Percentiles rank a stretch among this genome's conserved stretches.
phyloP scores from a whole-genome alignment of 2,113 vertebrate genomes.

The Chionomys nivalis region DNA sequence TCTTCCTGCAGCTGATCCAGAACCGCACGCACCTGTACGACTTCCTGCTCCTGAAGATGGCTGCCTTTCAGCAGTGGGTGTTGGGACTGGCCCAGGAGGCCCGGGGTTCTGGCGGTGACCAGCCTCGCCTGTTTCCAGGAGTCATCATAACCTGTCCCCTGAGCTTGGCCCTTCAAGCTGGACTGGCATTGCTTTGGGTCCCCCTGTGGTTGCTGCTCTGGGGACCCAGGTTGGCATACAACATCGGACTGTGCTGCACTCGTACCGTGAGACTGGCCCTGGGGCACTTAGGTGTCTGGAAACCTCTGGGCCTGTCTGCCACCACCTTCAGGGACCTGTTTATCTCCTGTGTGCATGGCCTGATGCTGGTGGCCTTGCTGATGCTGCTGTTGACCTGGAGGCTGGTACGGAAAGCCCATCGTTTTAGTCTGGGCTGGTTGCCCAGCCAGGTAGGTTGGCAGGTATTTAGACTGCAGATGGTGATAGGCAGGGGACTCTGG shows the following conservation, averaged over 20 bases:
- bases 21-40: conserved; percentile 57
- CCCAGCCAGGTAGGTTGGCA: conserved; percentile 48
- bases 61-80: conserved; percentile 70
- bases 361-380: conserved; percentile 49
- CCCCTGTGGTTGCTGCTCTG: conserved; percentile 3
- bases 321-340: conserved; percentile 44
- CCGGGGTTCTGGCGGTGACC: not conserved
- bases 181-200: not conserved
- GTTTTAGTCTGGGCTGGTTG: not conserved
- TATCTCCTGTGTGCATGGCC: conserved; percentile 43
- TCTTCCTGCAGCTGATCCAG: conserved; percentile 55
- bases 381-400: conserved; percentile 59
- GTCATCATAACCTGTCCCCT: not conserved
- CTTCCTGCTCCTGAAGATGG: conserved; percentile 70
- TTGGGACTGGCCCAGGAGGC: conserved; percentile 59
- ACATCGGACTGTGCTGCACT: not conserved
- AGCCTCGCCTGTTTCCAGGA: rapidly evolving
- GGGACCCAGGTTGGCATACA: conserved; percentile 10
- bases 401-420: conserved; percentile 29
- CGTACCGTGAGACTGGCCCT: not conserved
- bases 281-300: not conserved
- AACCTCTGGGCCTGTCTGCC: not conserved
- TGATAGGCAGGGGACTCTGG: not conserved
- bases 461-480: not conserved
- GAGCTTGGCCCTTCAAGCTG: not conserved